Evolutionary conservation across 2,797 vertebrate genomes (phyloP).

Genomic region (Malacoraja senta): DNA sequence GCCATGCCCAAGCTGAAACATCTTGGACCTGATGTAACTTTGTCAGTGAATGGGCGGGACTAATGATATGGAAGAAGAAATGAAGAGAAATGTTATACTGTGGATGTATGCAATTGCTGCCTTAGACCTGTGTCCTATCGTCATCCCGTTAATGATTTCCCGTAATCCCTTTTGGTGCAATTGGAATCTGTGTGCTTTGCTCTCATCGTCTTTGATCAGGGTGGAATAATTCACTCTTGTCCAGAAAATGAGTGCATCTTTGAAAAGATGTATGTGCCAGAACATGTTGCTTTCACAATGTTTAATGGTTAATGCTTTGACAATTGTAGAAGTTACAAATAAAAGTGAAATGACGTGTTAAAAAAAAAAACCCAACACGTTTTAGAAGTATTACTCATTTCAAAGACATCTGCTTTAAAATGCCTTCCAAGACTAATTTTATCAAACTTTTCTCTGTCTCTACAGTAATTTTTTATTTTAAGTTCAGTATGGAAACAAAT

Average conservation of each 20-base stretch:
- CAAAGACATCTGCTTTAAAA: not conserved
- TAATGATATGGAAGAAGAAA: not conserved
- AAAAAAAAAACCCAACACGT: not conserved
- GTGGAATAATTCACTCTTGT: not conserved
- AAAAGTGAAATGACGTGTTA: not conserved
- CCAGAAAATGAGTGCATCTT: not conserved
- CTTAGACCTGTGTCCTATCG: not conserved
- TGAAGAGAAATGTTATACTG: not conserved
- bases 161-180: not conserved
- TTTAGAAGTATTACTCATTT: not conserved
- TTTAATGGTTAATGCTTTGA: not conserved
- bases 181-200: constrained; percentile 12
- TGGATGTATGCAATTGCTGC: not conserved
- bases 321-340: not conserved
- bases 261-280: not conserved
- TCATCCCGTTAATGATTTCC: not conserved
- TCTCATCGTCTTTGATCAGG: not conserved
- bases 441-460: too few species aligned
- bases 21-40: not conserved
- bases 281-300: not conserved
- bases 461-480: not conserved
- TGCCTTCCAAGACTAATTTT: not conserved
- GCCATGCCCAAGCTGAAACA: not conserved
- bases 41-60: not conserved
- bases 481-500: not conserved